Evolutionary conservation across 2,888 invertebrate species (phyloP), one percentile per base, ranked within the genome.

Genomic region (Cheiracanthium punctorium): DNA sequence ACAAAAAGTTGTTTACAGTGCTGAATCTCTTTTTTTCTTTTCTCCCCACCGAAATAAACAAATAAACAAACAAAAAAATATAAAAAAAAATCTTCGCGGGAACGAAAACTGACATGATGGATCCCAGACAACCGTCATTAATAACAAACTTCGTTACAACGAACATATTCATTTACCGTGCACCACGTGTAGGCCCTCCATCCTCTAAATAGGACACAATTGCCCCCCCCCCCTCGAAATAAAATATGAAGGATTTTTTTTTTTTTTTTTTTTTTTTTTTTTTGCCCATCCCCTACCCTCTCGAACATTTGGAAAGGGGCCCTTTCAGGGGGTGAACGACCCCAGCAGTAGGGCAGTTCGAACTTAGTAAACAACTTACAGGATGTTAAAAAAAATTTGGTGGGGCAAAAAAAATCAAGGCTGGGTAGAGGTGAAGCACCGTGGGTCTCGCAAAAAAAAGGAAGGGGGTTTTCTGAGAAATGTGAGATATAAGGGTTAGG

Each of bases 91-190:
- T 37, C n/a, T 17, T 10, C 33, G 64, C 32, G 32, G 41, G 24
- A 32, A 5, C 30, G n/a, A 24, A 24, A 41, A n/a, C 37, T 37
- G 41, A 24, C 72, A 30, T 80, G 80, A 82, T 29, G 69, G 64
- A 41, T 70, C 69, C 75, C 75, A 82, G 82, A 69, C 82, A 24
- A 37, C 76, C 30, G 17, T 77, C 72, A 82, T 77, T 82, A 82
- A 82, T 76, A 77, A 67, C 52, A 65, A 77, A 82, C 75, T 82
- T 76, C 76, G 75, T 82, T 82, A 82, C 75, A 70, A 30, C 37
- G 48, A 43, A 48, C 58, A 69, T 64, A 65, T 65, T 65, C 76
- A 33, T 70, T 77, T 71, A 75, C 65, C 17, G n/a, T 17, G 58
- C 28, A 43, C 65, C 70, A 75, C 30, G 76, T 75, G 64, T 29